Percentiles rank a stretch among this genome's conserved stretches.
phyloP scores from a whole-genome alignment of 2,888 invertebrate genomes.

The Cheilosia grossa region DNA sequence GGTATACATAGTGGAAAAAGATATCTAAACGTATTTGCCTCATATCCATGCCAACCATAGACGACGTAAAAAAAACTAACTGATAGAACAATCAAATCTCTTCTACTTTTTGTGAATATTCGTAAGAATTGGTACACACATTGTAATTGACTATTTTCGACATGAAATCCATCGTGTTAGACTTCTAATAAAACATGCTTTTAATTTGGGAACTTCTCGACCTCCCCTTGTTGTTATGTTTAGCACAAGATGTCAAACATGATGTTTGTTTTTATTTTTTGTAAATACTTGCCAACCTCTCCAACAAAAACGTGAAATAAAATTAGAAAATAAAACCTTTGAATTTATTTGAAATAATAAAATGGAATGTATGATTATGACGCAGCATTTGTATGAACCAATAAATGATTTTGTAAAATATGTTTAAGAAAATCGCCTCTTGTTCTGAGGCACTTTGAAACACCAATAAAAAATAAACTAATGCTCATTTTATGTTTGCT shows the following conservation, averaged over 20 bases:
- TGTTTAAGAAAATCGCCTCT: neutral
- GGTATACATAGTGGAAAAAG: too few species aligned
- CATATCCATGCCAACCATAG: too few species aligned
- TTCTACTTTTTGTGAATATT: too few species aligned
- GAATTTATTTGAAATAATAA: constrained; percentile 30
- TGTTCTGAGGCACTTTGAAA: constrained; percentile 6
- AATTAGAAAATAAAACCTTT: neutral
- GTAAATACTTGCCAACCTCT: constrained; percentile 56
- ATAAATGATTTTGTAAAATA: constrained; percentile 35
- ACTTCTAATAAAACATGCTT: too few species aligned
- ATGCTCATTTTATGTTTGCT: constrained; percentile 31
- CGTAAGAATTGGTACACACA: too few species aligned
- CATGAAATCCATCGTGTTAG: too few species aligned
- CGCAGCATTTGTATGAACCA: constrained; percentile 63
- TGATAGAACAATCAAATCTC: too few species aligned
- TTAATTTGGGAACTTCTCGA: constrained; percentile 10
- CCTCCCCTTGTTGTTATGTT: constrained; percentile 28
- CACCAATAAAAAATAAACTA: constrained; percentile 74
- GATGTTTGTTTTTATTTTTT: constrained; percentile 7
- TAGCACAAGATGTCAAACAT: constrained; percentile 45
- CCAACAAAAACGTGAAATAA: constrained; percentile 39
- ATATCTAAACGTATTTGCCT: too few species aligned
- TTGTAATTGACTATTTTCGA: too few species aligned
- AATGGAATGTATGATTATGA: constrained; percentile 45
- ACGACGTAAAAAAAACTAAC: too few species aligned